A percentile compares a stretch with the other conserved stretches of the same genome.
Evolutionary conservation across 2,888 invertebrate species (phyloP).

Genomic region (Andrena hattorfiana): DNA sequence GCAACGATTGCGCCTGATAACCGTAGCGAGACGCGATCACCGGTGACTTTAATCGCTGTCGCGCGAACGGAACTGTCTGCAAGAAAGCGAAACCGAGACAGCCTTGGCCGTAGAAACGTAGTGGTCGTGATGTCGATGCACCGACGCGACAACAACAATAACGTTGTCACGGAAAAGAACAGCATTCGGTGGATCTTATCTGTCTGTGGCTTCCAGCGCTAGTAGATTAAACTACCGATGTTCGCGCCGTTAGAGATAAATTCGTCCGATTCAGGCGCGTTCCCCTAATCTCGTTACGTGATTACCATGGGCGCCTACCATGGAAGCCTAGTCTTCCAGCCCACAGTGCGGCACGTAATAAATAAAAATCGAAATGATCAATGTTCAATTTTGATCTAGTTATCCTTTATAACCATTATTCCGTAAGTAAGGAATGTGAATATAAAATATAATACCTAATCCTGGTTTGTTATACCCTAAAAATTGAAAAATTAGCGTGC

Average conservation of each 20-base stretch:
- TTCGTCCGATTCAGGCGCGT: conserved; percentile 50
- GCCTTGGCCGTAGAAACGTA: not conserved
- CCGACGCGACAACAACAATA: conserved; percentile 21
- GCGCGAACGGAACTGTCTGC: not conserved
- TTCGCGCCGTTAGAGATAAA: conserved; percentile 56
- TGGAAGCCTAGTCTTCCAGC: conserved; percentile 14
- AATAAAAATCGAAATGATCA: too few species aligned
- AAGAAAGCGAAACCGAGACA: not conserved
- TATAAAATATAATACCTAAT: too few species aligned
- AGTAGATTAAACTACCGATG: conserved; percentile 57
- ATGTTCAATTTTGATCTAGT: too few species aligned
- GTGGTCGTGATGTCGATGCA: conserved; percentile 5
- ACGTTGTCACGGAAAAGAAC: conserved; percentile 50
- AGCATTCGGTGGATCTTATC: conserved; percentile 53
- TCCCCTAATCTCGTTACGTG: conserved; percentile 63
- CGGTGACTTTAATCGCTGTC: not conserved
- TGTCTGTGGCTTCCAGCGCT: conserved; percentile 27
- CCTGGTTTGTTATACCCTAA: too few species aligned
- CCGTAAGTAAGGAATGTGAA: too few species aligned
- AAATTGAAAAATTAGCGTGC: too few species aligned
- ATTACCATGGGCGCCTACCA: conserved; percentile 58
- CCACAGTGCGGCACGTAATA: too few species aligned
- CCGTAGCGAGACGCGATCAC: not conserved
- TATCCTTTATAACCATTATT: too few species aligned
- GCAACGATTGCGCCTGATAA: not conserved